These are phyloP conservation scores for Xestia xanthographa DNA, from an alignment of 2,888 invertebrate species.

Conservation along the genomic window DNA sequence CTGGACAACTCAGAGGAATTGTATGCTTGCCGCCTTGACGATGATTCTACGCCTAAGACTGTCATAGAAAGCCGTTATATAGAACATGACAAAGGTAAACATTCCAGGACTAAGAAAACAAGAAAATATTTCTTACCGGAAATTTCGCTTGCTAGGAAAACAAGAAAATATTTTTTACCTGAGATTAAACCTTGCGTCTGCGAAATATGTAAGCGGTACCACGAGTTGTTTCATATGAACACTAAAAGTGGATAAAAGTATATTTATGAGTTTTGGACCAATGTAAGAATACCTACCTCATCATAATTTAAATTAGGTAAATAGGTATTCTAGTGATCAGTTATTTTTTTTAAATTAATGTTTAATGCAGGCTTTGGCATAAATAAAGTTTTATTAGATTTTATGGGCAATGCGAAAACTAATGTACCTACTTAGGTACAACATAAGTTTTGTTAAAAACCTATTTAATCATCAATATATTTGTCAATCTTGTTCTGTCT, in stretches of 20 bases:
- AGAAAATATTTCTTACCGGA: conserved; percentile 49
- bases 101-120: conserved; percentile 34
- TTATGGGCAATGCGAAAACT: conserved; percentile 34
- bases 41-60: conserved; percentile 74
- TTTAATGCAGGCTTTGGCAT: not conserved
- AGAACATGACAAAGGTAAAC: conserved; percentile 63
- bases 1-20: conserved; percentile 56
- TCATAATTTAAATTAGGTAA: not conserved
- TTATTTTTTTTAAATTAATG: conserved; percentile 9
- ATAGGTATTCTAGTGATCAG: not conserved
- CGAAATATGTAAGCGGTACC: conserved; percentile 84
- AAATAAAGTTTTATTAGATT: conserved; percentile 10
- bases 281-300: conserved; percentile 33
- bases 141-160: conserved; percentile 55
- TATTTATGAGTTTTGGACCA: conserved; percentile 1
- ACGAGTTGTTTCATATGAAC: conserved; percentile 82
- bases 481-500: conserved; percentile 7
- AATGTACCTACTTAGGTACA: not conserved
- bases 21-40: conserved; percentile 32
- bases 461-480: not conserved
- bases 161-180: conserved; percentile 37
- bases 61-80: conserved; percentile 83
- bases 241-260: conserved; percentile 25
- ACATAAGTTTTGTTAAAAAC: conserved; percentile 5
- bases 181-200: conserved; percentile 80